Evolutionary conservation across 1,140 invertebrate genomes (phyloP), one percentile per base, ranked within the genome.

Genomic region (Solenopsis invicta): DNA sequence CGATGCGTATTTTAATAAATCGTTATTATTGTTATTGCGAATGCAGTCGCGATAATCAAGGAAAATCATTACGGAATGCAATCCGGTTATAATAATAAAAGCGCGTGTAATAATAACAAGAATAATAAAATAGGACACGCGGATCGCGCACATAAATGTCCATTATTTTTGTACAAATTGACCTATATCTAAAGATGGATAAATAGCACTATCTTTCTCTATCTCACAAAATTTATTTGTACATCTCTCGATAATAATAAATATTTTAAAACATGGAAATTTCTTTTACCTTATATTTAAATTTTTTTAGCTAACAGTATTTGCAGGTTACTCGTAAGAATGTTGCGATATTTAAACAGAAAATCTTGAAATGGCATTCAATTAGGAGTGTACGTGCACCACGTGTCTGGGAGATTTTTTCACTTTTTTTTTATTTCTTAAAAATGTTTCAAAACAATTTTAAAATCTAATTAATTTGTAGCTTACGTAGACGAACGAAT

Each of bases 1-100:
- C 69, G 80, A 62, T 24, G 69, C 80, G 69, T 84, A 75, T 84
- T 82, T 84, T 61, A 84, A 84, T 84, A 84, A 84, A 84, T 84
- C 69, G 80, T 84, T 59, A 84, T 84, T 84, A 84, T 84, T 75
- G 80, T 75, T 75, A 75, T 45, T 61, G 67, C 69, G 54, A 72
- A 37, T 21, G 18, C 77, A 66, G 48, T n/a, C 56, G 24, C 29
- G 69, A 84, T 84, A 84, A 84, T 84, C 80, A 84, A 75, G 67
- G 41, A 54, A 45, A 59, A 84, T 84, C 54, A 84, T 84, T 84
- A 84, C 54, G 41, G 24, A 29, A 74, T 45, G 41, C 69, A 84
- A 74, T 84, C 80, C 69, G 69, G 80, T 84, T 84, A 84, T 84
- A 84, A 84, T 84, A 84, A 84, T 84, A 84, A 84, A 84, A 74